These are phyloP conservation scores for Phylloscopus collybita DNA, from an alignment of 2,797 vertebrate species.

Conservation along the genomic window DNA sequence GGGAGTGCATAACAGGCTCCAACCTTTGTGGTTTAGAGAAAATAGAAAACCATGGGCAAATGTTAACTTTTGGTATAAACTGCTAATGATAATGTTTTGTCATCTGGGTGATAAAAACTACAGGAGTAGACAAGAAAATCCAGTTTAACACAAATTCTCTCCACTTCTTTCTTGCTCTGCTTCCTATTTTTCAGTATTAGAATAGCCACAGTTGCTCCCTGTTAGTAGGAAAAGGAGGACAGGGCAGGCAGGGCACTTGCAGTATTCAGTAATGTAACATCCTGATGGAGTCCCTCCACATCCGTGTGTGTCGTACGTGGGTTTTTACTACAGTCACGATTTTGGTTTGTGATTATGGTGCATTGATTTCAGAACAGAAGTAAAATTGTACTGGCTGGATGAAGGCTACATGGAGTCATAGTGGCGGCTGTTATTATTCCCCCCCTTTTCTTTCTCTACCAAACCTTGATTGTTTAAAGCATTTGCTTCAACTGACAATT, in stretches of 20 bases:
- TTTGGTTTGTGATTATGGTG: slow-evolving; percentile 2
- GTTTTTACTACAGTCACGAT: not conserved
- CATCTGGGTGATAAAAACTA: slow-evolving; percentile 53
- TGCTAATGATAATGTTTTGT: slow-evolving; percentile 56
- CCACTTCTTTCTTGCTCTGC: not conserved
- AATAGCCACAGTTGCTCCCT: not conserved
- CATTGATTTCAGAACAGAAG: not conserved
- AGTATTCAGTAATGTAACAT: not conserved
- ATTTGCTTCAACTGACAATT: not conserved
- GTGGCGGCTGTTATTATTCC: not conserved
- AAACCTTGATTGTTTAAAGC: not conserved
- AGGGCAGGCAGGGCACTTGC: not conserved
- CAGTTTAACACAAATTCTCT: slow-evolving; percentile 16
- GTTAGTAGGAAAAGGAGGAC: not conserved
- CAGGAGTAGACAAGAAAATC: slow-evolving; percentile 43
- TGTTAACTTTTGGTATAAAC: slow-evolving; percentile 40
- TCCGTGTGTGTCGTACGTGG: not conserved
- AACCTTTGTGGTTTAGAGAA: slow-evolving; percentile 47
- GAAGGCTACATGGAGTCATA: not conserved
- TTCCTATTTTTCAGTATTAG: not conserved
- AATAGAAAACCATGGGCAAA: slow-evolving; percentile 49
- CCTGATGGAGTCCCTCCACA: not conserved
- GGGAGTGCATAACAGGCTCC: slow-evolving; percentile 27
- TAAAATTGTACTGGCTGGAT: not conserved
- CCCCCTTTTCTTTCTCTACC: not conserved